Evolutionary conservation across 2,888 invertebrate genomes (phyloP).

Genomic region (Eledona agricola): DNA sequence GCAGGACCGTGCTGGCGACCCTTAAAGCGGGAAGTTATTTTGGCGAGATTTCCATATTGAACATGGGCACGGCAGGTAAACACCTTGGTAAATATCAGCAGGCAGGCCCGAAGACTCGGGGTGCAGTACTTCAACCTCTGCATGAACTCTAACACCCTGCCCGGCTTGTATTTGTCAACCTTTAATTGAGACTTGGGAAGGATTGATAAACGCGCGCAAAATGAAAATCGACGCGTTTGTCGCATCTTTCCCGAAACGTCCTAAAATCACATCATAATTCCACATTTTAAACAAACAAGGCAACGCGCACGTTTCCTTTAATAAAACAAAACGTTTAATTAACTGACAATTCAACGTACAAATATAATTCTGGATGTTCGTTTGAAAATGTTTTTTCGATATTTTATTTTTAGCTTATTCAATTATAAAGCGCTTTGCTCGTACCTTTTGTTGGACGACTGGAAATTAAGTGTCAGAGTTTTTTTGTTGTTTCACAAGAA

Average conservation of each 20-base stretch:
- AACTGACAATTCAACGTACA: too few relatives aligned
- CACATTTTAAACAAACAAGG: slow-evolving; percentile 10
- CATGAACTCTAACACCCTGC: slow-evolving; percentile 43
- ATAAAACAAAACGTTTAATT: too few relatives aligned
- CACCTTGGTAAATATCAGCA: slow-evolving; percentile 90
- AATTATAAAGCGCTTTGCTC: slow-evolving; percentile 5
- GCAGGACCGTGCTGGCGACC: slow-evolving; percentile 94
- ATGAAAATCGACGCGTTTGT: slow-evolving; percentile 12
- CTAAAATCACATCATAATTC: slow-evolving; percentile 9
- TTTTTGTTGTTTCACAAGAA: slow-evolving; percentile 7
- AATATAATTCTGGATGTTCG: too few relatives aligned
- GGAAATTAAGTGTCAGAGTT: neutral
- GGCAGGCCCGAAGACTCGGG: slow-evolving; percentile 51
- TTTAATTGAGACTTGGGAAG: slow-evolving; percentile 12
- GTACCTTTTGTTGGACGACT: neutral
- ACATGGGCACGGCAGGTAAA: slow-evolving; percentile 99
- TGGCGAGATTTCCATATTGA: slow-evolving; percentile 99
- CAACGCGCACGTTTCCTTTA: slow-evolving; percentile 21
- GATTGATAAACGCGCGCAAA: slow-evolving; percentile 11
- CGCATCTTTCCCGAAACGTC: slow-evolving; percentile 3
- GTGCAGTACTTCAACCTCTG: slow-evolving; percentile 37
- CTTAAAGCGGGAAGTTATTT: slow-evolving; percentile 99
- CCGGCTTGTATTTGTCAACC: slow-evolving; percentile 53
- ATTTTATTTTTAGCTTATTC: neutral
- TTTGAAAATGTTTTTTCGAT: neutral